Base-by-base conservation (phyloP, 1,140 invertebrate genomes). In the Drosophila miranda region DNA sequence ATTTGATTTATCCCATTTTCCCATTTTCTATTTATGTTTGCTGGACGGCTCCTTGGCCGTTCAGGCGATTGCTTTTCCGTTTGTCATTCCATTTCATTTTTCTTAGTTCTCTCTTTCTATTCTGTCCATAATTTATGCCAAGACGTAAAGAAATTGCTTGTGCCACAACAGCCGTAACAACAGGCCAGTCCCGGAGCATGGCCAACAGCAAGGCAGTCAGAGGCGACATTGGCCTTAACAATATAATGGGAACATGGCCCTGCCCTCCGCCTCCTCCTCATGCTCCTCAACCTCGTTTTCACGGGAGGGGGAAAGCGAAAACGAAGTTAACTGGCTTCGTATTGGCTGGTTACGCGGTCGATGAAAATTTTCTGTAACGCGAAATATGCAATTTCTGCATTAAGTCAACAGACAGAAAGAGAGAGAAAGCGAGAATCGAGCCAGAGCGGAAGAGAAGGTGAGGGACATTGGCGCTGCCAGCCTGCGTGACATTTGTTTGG, bases 401-500 rank as follows among this genome's bases (percentile, higher is more conserved):
- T 77, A 83, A 83, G 73, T 83, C 79, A 83, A 83, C 75, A 48
- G 23, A 19, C 14, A 16, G 30, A 38, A 8, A 44, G 11, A 38
- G 21, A 13, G n/a, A 19, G 54, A 41, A 13, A 7, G 9, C 21
- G n/a, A 11, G 45, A 4, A 58, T 46, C 16, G 13, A 14, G 23
- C 23, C 23, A 9, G 19, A 52, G 8, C 9, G 16, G 19, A 56
- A n/a, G n/a, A 9, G 45, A 2, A 14, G 16, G 34, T 14, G 8
- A 34, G 23, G 49, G 44, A 74, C 70, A 64, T 74, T 74, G 63
- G 58, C 43, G 52, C 55, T 77, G 81, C 54, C 50, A 53, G 56
- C 54, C 50, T 57, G 56, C 50, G 69, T 78, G 82, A 80, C 82
- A 86, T 86, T 86, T 86, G 81, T 86, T 86, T 86, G 82, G 81